Base-by-base conservation (phyloP, 2,797 vertebrate genomes). In the Argyrosomus regius region DNA sequence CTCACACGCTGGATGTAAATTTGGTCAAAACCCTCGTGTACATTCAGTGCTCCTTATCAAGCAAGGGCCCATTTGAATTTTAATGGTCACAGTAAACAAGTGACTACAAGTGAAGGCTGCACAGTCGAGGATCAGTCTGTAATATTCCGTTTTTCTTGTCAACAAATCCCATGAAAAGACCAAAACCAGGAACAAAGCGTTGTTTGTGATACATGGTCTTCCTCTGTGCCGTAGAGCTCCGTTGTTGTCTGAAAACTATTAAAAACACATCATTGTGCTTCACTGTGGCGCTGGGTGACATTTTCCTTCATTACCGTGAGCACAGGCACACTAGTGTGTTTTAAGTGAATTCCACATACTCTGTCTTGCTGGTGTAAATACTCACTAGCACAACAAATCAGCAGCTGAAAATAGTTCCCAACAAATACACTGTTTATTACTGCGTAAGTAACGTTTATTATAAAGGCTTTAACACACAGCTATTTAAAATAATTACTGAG, bases 1-100 rank as follows among this genome's bases (percentile, higher is more conserved):
- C 43, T 84, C 31, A 39, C 20, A 22, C 17, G 12, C 28, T 18
- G 35, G 39, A 48, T 66, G 57, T 65, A 79, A 77, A 83, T 74
- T 75, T 45, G 65, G 46, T 68, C 24, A 50, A 46, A 86, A 65
- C 61, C 24, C 57, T 6, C 24, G 28, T 54, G 24, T 52, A 22
- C 70, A 35, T 65, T 61, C 24, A 60, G 10, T 31, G 24, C 52
- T 65, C 18, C 56, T 56, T 17, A 12, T 43, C 5, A 41, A 39
- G 68, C 71, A 61, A 45, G 9, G 58, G 12, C 3, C 49, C 8
- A 6, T 56, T 45, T 45, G 1, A 26, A 43, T 48, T 53, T 6
- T 48, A 20, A 48, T 16, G 3, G 11, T 20, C 10, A 26, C 13
- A 5, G 4, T 18, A 35, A 61, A 39, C 20, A 58, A 50, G 39